A percentile compares a stretch with the other conserved stretches of the same genome.
These are phyloP conservation scores for Physella acuta DNA, from an alignment of 1,140 invertebrate species.

Conservation along the genomic window DNA sequence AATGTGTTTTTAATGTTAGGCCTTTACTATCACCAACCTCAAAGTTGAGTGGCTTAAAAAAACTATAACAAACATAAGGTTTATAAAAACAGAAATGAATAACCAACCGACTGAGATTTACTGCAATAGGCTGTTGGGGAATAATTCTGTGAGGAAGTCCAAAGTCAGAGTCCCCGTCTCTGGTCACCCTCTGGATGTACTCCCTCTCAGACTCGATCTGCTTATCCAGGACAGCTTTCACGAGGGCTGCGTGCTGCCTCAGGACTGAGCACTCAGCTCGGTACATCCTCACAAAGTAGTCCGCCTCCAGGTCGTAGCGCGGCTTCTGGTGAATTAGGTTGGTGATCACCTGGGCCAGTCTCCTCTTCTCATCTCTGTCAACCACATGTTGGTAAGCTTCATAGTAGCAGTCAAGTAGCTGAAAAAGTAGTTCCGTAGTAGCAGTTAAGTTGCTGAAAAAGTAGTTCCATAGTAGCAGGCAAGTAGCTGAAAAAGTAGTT, in stretches of 20 bases:
- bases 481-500: not conserved
- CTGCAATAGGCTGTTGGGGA: slow-evolving; percentile 54
- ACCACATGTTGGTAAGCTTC: slow-evolving; percentile 60
- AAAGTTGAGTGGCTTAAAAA: too few relatives aligned
- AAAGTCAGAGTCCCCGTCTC: slow-evolving; percentile 47
- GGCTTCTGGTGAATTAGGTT: slow-evolving; percentile 55
- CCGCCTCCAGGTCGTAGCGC: slow-evolving; percentile 49
- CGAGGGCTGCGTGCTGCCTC: slow-evolving; percentile 43
- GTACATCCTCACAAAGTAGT: slow-evolving; percentile 55
- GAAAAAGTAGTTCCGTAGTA: slow-evolving; percentile 23
- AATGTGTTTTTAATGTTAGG: too few relatives aligned
- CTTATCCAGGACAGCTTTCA: slow-evolving; percentile 54
- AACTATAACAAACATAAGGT: too few relatives aligned
- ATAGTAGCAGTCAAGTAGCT: slow-evolving; percentile 59
- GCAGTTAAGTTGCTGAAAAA: not conserved
- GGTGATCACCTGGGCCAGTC: slow-evolving; percentile 55
- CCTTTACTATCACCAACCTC: too few relatives aligned
- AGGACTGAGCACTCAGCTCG: slow-evolving; percentile 52
- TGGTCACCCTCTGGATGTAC: slow-evolving; percentile 50
- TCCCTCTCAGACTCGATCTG: slow-evolving; percentile 57
- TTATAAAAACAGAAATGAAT: not conserved
- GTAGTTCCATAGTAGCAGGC: not conserved
- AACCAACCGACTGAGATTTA: slow-evolving; percentile 56
- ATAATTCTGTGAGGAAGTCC: slow-evolving; percentile 54
- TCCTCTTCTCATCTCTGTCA: slow-evolving; percentile 56